phyloP scores from a whole-genome alignment of 2,113 vertebrate species.

The Phoenicopterus ruber region DNA sequence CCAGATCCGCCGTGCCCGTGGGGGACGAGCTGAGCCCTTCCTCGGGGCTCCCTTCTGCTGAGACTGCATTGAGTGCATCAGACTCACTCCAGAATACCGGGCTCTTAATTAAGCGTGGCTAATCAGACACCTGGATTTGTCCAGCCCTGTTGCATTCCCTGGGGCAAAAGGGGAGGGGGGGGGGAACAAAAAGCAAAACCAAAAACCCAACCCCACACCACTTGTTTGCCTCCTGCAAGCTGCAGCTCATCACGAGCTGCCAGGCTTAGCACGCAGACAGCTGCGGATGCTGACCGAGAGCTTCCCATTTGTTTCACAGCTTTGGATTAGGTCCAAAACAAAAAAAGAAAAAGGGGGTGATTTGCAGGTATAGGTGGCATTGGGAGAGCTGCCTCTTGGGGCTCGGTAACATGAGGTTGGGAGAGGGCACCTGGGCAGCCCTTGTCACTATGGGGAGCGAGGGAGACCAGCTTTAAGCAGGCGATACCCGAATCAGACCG shows the following conservation, averaged over 20 bases:
- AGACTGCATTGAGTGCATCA: background rate
- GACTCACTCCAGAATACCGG: background rate
- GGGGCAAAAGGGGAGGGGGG: background rate
- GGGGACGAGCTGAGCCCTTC: background rate
- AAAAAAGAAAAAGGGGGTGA: background rate
- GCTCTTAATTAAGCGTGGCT: slow-evolving; percentile 18
- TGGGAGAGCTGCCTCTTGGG: background rate
- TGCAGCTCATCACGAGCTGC: background rate
- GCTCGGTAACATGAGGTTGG: rapidly evolving
- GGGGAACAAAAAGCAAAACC: too few relatives aligned
- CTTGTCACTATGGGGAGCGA: background rate
- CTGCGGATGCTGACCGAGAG: background rate
- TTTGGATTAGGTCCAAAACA: background rate
- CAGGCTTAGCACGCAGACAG: background rate
- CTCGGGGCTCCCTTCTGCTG: background rate
- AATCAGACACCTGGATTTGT: slow-evolving; percentile 5
- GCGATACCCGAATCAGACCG: rapidly evolving
- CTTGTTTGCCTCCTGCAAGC: background rate
- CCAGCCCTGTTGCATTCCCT: background rate
- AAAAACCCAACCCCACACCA: background rate
- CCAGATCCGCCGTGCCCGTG: background rate
- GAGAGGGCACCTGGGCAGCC: background rate
- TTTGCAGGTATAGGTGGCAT: background rate
- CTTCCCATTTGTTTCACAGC: background rate
- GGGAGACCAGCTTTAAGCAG: background rate